Conservation (phyloP, 2,888 invertebrate species). For the Labia minor region DNA sequence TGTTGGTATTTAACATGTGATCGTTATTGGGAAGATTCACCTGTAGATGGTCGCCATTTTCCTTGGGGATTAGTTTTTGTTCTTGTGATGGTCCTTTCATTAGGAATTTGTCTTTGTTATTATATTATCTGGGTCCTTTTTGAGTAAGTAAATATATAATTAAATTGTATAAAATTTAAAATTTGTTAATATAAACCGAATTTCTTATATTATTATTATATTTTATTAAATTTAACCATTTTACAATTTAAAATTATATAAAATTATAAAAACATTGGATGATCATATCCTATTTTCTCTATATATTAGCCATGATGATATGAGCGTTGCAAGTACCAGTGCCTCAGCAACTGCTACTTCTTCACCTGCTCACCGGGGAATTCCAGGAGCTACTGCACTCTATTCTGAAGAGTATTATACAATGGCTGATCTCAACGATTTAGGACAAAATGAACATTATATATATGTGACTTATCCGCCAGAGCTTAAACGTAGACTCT, state of each 20-base stretch:
- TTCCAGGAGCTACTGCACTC: slow-evolving; percentile 32
- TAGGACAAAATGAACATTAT: slow-evolving; percentile 46
- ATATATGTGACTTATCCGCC: slow-evolving; percentile 83
- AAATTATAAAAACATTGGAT: background rate
- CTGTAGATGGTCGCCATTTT: slow-evolving; percentile 60
- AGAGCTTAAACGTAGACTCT: slow-evolving; percentile 67
- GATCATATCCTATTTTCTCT: too few species aligned
- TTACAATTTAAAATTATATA: background rate
- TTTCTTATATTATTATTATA: background rate
- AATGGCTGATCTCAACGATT: slow-evolving; percentile 39
- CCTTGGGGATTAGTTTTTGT: slow-evolving; percentile 71
- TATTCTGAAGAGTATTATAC: slow-evolving; percentile 40
- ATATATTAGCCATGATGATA: slow-evolving; percentile 51
- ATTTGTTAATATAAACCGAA: background rate
- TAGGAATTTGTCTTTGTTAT: slow-evolving; percentile 79
- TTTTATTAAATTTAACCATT: background rate
- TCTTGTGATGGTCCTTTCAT: slow-evolving; percentile 65
- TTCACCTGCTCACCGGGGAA: slow-evolving; percentile 46
- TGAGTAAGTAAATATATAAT: slow-evolving; percentile 56
- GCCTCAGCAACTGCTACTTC: slow-evolving; percentile 57
- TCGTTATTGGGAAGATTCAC: slow-evolving; percentile 79
- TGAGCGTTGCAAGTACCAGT: slow-evolving; percentile 55
- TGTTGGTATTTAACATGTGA: slow-evolving; percentile 90
- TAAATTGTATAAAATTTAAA: too few species aligned
- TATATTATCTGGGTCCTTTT: slow-evolving; percentile 87